These are phyloP conservation scores for Calyptomena viridis DNA, from an alignment of 2,113 vertebrate genomes.

Conservation along the genomic window DNA sequence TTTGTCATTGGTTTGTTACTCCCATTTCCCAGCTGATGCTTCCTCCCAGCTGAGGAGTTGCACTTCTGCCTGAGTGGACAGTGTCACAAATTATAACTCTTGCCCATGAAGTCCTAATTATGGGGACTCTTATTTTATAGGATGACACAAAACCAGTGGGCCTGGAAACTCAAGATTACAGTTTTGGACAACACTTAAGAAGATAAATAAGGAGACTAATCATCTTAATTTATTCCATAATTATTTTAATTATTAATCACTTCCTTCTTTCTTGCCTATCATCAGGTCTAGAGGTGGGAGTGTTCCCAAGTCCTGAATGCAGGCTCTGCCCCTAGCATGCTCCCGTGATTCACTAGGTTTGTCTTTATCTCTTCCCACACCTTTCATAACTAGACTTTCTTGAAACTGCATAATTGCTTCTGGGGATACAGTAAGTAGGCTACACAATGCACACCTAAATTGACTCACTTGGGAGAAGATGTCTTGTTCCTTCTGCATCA, in stretches of 20 bases:
- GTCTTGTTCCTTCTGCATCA: background rate
- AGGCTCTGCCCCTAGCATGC: background rate
- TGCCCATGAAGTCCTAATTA: background rate
- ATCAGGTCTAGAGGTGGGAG: background rate
- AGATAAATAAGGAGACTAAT: conserved; percentile 7
- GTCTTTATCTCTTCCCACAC: conserved; percentile 16
- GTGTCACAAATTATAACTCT: background rate
- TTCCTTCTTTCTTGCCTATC: conserved; percentile 25
- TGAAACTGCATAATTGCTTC: background rate
- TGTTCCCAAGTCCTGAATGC: background rate
- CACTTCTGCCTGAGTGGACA: background rate
- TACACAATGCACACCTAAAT: background rate
- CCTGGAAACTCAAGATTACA: conserved; percentile 3
- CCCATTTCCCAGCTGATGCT: background rate
- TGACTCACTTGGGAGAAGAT: background rate
- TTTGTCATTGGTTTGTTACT: background rate
- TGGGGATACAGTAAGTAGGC: background rate
- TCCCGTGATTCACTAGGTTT: conserved; percentile 5
- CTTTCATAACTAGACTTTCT: background rate
- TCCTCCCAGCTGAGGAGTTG: background rate
- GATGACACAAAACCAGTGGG: background rate
- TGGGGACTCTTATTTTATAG: background rate
- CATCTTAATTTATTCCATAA: conserved; percentile 44
- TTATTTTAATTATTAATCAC: conserved; percentile 43
- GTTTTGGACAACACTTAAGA: background rate